Percentiles rank a stretch among this genome's conserved stretches.
These are phyloP conservation scores for Nipponacmea schrenckii DNA, from an alignment of 2,888 invertebrate species.

Conservation along the genomic window DNA sequence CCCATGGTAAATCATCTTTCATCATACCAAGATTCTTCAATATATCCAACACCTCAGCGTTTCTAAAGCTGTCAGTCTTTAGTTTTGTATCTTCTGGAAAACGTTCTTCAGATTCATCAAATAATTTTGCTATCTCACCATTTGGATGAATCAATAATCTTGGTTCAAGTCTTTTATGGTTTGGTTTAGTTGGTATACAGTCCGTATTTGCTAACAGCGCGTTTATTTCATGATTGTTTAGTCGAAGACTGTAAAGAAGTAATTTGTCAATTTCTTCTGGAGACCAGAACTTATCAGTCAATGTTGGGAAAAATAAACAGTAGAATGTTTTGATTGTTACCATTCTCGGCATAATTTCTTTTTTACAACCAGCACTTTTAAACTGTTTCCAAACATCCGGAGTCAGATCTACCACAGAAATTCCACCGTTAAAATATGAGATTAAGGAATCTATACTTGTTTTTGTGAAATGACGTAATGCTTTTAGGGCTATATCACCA, in stretches of 20 bases:
- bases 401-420: conserved; percentile 21
- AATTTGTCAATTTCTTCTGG: conserved; percentile 33
- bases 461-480: conserved; percentile 16
- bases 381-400: conserved; percentile 15
- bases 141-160: conserved; percentile 42
- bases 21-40: conserved; percentile 41
- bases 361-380: conserved; percentile 11
- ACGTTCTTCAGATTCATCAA: conserved; percentile 33
- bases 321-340: conserved; percentile 36
- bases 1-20: conserved; percentile 31
- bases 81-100: conserved; percentile 35
- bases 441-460: neutral
- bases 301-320: conserved; percentile 40
- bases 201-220: conserved; percentile 17
- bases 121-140: conserved; percentile 36
- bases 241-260: conserved; percentile 37
- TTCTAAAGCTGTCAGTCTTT: conserved; percentile 1
- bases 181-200: conserved; percentile 45
- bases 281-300: conserved; percentile 22
- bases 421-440: neutral
- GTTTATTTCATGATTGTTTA: conserved; percentile 18
- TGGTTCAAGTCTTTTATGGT: conserved; percentile 35
- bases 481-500: conserved; percentile 25
- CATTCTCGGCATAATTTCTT: conserved; percentile 26
- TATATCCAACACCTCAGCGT: conserved; percentile 10